phyloP scores from a whole-genome alignment of 2,797 vertebrate genomes.

The Fratercula arctica region DNA sequence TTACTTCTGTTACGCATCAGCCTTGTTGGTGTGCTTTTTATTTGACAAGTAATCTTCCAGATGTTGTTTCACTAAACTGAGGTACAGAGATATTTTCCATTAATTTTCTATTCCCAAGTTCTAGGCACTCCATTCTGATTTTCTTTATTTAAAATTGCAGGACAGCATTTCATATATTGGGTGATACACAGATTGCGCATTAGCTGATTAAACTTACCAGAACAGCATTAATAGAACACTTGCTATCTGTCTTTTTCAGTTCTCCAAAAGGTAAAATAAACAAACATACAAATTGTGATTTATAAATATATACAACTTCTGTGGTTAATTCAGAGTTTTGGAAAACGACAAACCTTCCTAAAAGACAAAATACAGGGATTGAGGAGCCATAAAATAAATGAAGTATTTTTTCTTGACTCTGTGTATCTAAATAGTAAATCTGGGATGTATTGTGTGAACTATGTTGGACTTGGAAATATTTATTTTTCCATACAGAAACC shows the following conservation, averaged over 20 bases:
- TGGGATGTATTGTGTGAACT: neutral
- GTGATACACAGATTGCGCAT: neutral
- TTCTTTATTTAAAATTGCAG: neutral
- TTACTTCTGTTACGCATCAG: neutral
- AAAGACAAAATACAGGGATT: neutral
- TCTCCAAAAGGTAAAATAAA: neutral
- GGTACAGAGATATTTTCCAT: neutral
- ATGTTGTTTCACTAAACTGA: neutral
- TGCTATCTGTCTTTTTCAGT: neutral
- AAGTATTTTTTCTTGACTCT: neutral
- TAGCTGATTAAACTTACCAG: neutral
- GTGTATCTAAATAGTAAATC: neutral
- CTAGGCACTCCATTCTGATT: neutral
- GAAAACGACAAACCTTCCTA: neutral
- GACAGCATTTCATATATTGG: neutral
- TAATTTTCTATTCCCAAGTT: neutral
- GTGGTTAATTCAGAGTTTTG: neutral
- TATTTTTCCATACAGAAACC: neutral
- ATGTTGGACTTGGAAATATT: neutral
- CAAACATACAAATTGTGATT: neutral
- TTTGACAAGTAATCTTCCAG: neutral
- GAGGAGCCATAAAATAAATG: neutral
- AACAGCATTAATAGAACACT: neutral
- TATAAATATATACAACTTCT: neutral
- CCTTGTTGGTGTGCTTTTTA: neutral